Conservation (phyloP, 2,797 vertebrate genomes). For the Pseudochirops corinnae region DNA sequence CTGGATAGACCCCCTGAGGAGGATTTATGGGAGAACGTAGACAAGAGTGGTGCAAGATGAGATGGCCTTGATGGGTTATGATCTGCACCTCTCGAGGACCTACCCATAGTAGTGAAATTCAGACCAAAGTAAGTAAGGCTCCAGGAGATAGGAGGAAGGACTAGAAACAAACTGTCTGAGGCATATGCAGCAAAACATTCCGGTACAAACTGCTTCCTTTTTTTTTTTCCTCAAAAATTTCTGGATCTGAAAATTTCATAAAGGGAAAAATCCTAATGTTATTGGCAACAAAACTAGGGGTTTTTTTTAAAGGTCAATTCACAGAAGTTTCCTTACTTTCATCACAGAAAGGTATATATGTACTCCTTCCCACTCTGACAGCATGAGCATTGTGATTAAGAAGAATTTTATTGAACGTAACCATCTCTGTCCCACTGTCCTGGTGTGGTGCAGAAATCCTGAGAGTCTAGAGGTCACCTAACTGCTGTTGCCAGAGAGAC, state of each 20-base stretch:
- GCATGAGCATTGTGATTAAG: background rate
- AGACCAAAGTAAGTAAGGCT: background rate
- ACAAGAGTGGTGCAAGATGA: background rate
- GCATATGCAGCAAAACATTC: background rate
- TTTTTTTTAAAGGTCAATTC: background rate
- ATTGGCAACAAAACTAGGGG: conserved; percentile 2
- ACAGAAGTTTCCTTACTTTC: conserved; percentile 4
- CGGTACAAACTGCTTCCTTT: background rate
- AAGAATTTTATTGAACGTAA: background rate
- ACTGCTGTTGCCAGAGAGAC: background rate
- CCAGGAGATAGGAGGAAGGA: background rate
- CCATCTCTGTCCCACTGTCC: background rate
- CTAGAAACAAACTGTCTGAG: conserved; percentile 16
- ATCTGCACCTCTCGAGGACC: background rate
- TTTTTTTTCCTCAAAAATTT: background rate
- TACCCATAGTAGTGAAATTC: background rate
- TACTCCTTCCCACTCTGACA: background rate
- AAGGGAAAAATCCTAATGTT: background rate
- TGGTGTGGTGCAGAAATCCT: background rate
- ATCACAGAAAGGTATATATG: background rate
- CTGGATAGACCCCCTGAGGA: background rate
- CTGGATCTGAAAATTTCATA: conserved; percentile 22
- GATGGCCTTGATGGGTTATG: background rate
- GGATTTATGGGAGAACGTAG: background rate
- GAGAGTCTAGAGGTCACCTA: background rate